These are phyloP conservation scores for Xyrauchen texanus DNA, from an alignment of 2,113 vertebrate species.

Conservation along the genomic window DNA sequence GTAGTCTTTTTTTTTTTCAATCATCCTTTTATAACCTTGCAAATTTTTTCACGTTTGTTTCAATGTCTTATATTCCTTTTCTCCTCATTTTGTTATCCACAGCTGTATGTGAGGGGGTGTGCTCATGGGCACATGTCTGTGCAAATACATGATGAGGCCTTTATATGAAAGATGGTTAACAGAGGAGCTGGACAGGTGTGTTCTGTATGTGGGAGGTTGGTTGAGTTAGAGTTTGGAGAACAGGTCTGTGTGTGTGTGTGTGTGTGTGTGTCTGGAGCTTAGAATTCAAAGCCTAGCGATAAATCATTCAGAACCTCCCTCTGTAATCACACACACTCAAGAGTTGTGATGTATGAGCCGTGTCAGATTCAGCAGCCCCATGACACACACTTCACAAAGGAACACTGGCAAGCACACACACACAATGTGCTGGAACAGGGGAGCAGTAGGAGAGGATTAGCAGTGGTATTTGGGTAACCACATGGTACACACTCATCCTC, in stretches of 20 bases:
- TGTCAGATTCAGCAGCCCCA: constrained; percentile 44
- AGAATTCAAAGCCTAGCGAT: constrained; percentile 39
- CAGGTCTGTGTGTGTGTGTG: neutral
- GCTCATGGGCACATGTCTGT: neutral
- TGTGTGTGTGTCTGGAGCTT: constrained; percentile 18
- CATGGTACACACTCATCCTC: neutral
- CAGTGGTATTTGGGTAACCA: constrained; percentile 9
- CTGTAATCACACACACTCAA: constrained; percentile 50
- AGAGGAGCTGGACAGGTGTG: constrained; percentile 31
- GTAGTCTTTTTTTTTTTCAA: neutral
- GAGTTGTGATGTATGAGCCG: constrained; percentile 49
- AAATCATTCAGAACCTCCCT: constrained; percentile 48
- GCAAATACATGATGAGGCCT: neutral
- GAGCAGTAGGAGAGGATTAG: constrained; percentile 9
- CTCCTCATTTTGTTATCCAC: neutral
- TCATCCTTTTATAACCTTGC: neutral
- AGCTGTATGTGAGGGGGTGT: neutral
- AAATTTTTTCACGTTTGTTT: neutral
- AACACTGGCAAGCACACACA: constrained; percentile 45
- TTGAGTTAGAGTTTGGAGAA: neutral
- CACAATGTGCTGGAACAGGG: constrained; percentile 17
- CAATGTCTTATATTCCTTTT: neutral
- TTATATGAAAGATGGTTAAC: constrained; percentile 7
- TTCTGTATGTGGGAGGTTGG: constrained; percentile 28
- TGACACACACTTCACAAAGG: constrained; percentile 50